Evolutionary conservation across 2,113 vertebrate genomes (phyloP).

Genomic region (Neogobius melanostomus): DNA sequence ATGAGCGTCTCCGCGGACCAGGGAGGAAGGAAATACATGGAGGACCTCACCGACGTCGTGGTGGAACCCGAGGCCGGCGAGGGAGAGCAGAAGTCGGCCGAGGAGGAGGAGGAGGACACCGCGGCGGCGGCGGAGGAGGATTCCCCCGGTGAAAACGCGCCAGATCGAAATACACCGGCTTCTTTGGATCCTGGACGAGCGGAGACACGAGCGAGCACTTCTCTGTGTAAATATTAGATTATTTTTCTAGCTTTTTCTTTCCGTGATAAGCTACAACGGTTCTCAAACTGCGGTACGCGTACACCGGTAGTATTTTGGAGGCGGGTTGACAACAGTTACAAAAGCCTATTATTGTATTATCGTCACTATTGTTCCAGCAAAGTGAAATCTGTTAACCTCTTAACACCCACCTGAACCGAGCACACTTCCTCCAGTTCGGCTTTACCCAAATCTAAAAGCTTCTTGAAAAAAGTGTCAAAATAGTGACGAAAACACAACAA

Average conservation of each 20-base stretch:
- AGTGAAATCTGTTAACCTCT: too few relatives aligned
- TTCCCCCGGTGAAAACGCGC: neutral
- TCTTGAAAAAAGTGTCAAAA: too few relatives aligned
- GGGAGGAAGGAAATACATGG: slow-evolving; percentile 96
- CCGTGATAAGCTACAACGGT: too few relatives aligned
- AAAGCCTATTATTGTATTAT: too few relatives aligned
- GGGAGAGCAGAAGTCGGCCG: slow-evolving; percentile 67
- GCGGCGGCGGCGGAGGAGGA: slow-evolving; percentile 2
- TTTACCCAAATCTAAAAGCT: too few relatives aligned
- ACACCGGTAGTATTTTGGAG: too few relatives aligned
- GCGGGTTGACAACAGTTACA: too few relatives aligned
- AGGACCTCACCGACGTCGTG: slow-evolving; percentile 91
- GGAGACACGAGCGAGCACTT: slow-evolving; percentile 1
- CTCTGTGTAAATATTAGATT: neutral
- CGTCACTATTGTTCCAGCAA: too few relatives aligned
- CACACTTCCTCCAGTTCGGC: too few relatives aligned
- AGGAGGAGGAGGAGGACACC: slow-evolving; percentile 47
- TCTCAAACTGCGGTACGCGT: too few relatives aligned
- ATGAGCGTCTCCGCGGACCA: slow-evolving; percentile 92
- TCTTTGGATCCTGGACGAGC: neutral
- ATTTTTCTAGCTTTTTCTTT: neutral
- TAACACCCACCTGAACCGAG: too few relatives aligned
- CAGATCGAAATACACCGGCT: neutral
- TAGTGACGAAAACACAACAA: too few relatives aligned
- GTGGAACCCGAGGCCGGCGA: slow-evolving; percentile 86